Evolutionary conservation across 2,797 vertebrate genomes (phyloP).

Genomic region (Leptatherina wallacei): DNA sequence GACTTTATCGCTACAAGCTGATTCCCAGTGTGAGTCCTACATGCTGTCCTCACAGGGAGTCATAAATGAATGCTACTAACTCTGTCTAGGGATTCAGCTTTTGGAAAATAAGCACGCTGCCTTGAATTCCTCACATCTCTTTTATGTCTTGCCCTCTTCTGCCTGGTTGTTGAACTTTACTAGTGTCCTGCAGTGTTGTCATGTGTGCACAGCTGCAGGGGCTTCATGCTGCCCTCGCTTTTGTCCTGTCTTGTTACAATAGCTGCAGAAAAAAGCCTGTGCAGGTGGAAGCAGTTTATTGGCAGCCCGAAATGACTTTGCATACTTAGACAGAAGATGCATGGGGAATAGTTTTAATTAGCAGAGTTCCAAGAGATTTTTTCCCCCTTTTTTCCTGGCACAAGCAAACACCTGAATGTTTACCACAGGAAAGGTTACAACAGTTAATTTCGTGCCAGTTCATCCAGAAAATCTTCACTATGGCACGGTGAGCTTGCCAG

Average conservation of each 20-base stretch:
- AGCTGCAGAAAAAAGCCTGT: conserved; percentile 60
- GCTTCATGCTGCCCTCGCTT: conserved; percentile 61
- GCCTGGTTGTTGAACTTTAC: conserved; percentile 73
- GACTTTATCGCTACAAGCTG: conserved; percentile 36
- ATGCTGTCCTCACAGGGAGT: conserved; percentile 10
- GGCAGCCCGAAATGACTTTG: conserved; percentile 46
- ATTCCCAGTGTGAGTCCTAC: conserved; percentile 14
- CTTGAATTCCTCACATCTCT: conserved; percentile 55
- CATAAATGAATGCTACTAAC: conserved; percentile 32
- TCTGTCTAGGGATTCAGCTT: conserved; percentile 33
- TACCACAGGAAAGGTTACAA: conserved; percentile 7
- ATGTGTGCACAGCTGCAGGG: conserved; percentile 85
- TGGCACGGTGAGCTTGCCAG: conserved; percentile 2
- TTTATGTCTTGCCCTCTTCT: conserved; percentile 60
- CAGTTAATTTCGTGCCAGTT: conserved; percentile 13
- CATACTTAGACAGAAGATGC: conserved; percentile 47
- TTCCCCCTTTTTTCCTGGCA: neutral
- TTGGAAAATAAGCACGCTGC: conserved; percentile 59
- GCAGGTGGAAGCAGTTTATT: conserved; percentile 77
- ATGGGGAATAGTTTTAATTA: neutral
- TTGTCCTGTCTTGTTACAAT: conserved; percentile 78
- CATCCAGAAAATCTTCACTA: conserved; percentile 36
- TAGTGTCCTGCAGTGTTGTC: conserved; percentile 69
- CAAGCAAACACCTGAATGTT: conserved; percentile 1
- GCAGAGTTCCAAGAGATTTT: conserved; percentile 9